Base-by-base conservation (phyloP, 2,888 invertebrate genomes). In the Apodemia zela region DNA sequence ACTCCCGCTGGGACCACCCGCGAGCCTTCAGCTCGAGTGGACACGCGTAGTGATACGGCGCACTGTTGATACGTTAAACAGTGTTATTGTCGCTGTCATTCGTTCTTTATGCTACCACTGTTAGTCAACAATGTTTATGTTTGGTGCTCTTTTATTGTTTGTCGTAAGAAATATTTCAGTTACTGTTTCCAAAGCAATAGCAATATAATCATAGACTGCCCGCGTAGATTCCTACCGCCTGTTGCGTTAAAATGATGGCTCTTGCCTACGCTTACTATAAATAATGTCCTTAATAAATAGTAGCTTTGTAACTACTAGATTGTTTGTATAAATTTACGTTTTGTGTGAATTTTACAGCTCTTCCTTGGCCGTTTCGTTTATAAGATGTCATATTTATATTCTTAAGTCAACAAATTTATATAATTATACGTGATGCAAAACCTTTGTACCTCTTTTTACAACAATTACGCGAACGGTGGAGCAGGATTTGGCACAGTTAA, bases 1-100 rank as follows among this genome's bases (percentile, higher is more conserved):
- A 74, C 81, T 72, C 89, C 89, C 81, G 88, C 88, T 87, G 89
- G 75, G 89, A 88, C 89, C 90, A 89, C 90, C 89, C 89, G 88
- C 77, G 82, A 74, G 68, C 73, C 69, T 66, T 73, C 67, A 70
- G 71, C 71, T 70, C 66, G 71, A 73, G 69, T 74, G 69, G 74
- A 74, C 74, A 69, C 69, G 66, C 66, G 65, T 42, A 42, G 42
- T 67, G 67, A 54, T 69, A 68, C 67, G 64, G 61, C 61, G 66
- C 68, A 64, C 66, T 64, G 66, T 70, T 72, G 70, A 71, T 73
- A 71, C 67, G 68, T 71, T 69, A 58, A 65, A 68, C 69, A 66
- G 65, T 51, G 69, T 67, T 70, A 68, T 74, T 71, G 71, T 71
- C 68, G 67, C 66, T 72, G 70, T 71, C 69, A 62, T 67, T 65